Percentiles rank a stretch among this genome's conserved stretches.
Evolutionary conservation across 2,797 vertebrate genomes (phyloP).

Genomic region (Syncerus caffer): DNA sequence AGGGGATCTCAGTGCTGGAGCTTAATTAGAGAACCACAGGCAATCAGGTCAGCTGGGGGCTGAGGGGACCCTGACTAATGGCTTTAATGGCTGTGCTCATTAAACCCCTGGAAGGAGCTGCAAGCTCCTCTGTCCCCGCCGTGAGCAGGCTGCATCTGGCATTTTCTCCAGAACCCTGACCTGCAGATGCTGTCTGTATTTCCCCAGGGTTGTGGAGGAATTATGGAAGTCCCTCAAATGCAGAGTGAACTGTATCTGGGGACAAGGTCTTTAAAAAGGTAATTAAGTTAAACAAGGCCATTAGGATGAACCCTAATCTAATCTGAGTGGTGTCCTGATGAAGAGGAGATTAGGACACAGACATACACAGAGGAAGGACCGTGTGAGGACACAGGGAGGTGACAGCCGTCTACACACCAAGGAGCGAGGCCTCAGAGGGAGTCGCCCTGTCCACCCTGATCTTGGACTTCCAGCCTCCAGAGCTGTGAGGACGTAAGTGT

Average conservation of each 20-base stretch:
- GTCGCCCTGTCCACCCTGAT: fast-evolving
- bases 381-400: background rate
- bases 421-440: background rate
- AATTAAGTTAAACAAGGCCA: background rate
- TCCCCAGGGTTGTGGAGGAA: background rate
- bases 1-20: background rate
- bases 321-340: background rate
- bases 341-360: background rate
- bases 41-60: background rate
- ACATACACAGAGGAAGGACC: background rate
- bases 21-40: constrained; percentile 60
- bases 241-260: background rate
- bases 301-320: background rate
- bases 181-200: background rate
- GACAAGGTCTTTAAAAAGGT: background rate
- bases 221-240: background rate
- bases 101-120: constrained; percentile 28
- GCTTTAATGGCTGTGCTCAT: constrained; percentile 38
- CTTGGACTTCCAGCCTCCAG: no score
- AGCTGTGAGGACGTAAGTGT: background rate
- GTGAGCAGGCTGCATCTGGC: background rate
- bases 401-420: background rate
- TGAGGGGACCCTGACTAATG: constrained; percentile 23
- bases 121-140: background rate
- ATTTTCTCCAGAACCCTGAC: background rate